These are phyloP conservation scores for Mamestra brassicae DNA, from an alignment of 2,888 invertebrate species.

Conservation along the genomic window DNA sequence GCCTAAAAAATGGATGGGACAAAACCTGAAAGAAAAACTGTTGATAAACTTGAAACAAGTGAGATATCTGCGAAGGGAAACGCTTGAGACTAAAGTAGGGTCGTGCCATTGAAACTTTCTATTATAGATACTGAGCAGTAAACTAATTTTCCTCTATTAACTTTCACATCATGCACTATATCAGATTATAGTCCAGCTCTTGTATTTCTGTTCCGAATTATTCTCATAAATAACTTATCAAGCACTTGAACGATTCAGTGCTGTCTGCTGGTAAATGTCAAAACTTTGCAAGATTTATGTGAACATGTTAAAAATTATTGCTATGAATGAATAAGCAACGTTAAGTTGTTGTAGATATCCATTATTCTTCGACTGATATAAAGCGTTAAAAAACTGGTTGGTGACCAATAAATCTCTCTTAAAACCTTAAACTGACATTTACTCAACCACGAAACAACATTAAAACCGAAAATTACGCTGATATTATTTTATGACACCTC, in stretches of 20 bases:
- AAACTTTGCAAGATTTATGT: constrained; percentile 34
- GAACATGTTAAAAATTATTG: constrained; percentile 21
- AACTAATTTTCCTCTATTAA: constrained; percentile 26
- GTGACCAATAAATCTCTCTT: constrained; percentile 16
- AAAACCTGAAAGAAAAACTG: not conserved
- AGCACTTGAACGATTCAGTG: constrained; percentile 9
- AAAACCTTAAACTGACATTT: constrained; percentile 10
- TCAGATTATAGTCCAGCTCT: constrained; percentile 23
- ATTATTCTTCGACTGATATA: not conserved
- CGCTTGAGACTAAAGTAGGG: constrained; percentile 3
- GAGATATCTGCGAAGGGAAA: constrained; percentile 13
- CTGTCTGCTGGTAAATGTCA: constrained; percentile 40
- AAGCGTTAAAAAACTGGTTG: not conserved
- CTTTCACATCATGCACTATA: constrained; percentile 42
- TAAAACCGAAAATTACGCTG: not conserved
- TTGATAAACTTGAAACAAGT: constrained; percentile 9
- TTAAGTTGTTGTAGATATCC: not conserved
- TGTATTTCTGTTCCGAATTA: constrained; percentile 31
- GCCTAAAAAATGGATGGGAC: not conserved
- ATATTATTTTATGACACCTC: constrained; percentile 9
- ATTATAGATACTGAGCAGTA: constrained; percentile 26
- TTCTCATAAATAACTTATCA: constrained; percentile 35
- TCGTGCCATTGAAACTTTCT: constrained; percentile 42
- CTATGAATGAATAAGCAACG: constrained; percentile 3
- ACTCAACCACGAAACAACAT: constrained; percentile 29